phyloP scores from a whole-genome alignment of 1,140 invertebrate genomes.

The Meloidogyne floridensis region DNA sequence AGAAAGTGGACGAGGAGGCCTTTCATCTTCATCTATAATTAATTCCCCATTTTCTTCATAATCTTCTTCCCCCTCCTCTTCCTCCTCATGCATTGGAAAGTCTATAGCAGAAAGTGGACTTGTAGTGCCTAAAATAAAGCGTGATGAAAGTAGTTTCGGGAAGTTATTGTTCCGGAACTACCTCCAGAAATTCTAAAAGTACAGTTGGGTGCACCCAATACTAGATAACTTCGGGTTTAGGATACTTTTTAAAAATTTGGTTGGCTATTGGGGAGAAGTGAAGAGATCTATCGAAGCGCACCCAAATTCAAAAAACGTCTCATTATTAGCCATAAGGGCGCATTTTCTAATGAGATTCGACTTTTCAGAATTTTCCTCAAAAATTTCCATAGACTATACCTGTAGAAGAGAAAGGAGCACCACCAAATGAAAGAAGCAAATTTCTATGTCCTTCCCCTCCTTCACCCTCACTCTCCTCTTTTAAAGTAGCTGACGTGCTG shows the following conservation, averaged over 20 bases:
- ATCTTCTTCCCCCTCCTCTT: slow-evolving; percentile 13
- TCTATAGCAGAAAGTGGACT: slow-evolving; percentile 23
- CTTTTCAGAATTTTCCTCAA: too few relatives aligned
- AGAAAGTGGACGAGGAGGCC: neutral
- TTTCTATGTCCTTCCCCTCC: neutral
- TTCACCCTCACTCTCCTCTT: slow-evolving; percentile 2
- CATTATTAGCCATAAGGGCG: too few relatives aligned
- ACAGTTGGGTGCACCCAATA: too few relatives aligned
- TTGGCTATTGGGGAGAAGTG: too few relatives aligned
- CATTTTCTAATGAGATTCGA: too few relatives aligned
- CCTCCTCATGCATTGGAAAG: slow-evolving; percentile 32
- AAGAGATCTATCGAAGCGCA: too few relatives aligned
- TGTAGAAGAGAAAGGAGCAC: neutral
- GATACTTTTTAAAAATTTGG: too few relatives aligned
- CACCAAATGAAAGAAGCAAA: neutral
- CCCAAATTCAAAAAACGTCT: too few relatives aligned
- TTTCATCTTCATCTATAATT: neutral
- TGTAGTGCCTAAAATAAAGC: neutral
- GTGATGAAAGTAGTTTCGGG: too few relatives aligned
- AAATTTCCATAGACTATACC: neutral
- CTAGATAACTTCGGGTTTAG: too few relatives aligned
- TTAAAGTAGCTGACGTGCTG: neutral
- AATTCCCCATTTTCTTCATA: neutral
- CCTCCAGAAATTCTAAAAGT: too few relatives aligned
- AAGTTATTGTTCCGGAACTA: too few relatives aligned